Evolutionary conservation across 2,113 vertebrate species (phyloP), one percentile per base, ranked within the genome.

Genomic region (Zapus hudsonius): DNA sequence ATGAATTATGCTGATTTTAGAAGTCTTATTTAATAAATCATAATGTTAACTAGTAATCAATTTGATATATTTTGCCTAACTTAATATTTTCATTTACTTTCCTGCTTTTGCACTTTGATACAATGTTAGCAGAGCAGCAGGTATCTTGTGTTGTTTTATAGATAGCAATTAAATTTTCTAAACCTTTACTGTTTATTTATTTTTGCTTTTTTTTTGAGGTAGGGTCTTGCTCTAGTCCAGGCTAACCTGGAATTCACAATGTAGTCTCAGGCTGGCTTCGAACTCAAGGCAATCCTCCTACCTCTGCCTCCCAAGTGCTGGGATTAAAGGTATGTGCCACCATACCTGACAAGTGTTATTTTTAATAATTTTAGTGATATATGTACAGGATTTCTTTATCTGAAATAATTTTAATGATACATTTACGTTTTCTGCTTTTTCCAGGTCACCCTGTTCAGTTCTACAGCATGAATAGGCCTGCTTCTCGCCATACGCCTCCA

Each of bases 391-490:
- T 66, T 81, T 78, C 0, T 91, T 95, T 27, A 31, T 70, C 66
- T 73, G 91, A 42, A 0, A 47, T 82, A 66, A 83, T 90, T 78
- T 84, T 88, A 89, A 76, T 94, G 70, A 87, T 20, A 82, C 1
- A 7, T 84, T 61, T 80, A 25, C 95, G 72, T 90, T 89, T 42
- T 42, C n/a, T 81, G 27, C 93, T 12, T 78, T 3, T 91, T 67
- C 81, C 95, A 99, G 99, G 99, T 93, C 98, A 98, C 69, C 98
- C 99, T 9, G 98, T 99, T 96, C 99, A 99, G 98, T 99, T 99
- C 98, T 99, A 99, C 98, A 99, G 99, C 98, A 99, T 99, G 99
- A 99, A 99, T 96, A 98, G 99, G 92, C 99, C 99, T 13, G 98
- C 87, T 20, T 96, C 99, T 95, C 98, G 98, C 82, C 99, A 99